Evolutionary conservation across 2,797 vertebrate species (phyloP), one percentile per base, ranked within the genome.

Genomic region (Cryptoblepharus egeriae): DNA sequence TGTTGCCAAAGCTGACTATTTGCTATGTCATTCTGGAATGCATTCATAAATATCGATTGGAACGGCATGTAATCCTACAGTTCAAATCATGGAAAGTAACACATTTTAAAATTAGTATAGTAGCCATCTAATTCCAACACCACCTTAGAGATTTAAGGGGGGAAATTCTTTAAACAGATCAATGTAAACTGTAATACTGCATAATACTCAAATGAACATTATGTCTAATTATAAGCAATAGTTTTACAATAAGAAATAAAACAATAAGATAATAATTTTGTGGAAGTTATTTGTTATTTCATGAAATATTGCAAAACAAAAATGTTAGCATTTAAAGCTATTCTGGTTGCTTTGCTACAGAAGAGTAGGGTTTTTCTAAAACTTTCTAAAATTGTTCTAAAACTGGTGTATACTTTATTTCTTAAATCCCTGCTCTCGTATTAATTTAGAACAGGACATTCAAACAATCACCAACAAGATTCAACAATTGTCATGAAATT

Each of bases 21-120:
- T 80, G 98, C 97, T 3, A 97, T 94, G 88, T 99, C 98, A 71
- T 97, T 98, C 92, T 96, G 97, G 92, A 99, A 99, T 71, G 98
- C 98, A 10, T 94, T 95, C 88, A 94, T 93, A 93, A 98, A 99
- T 87, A 97, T 96, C 87, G 98, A 96, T 63, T 96, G 96, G 93
- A 99, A 98, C 35, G 98, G 97, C 98, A 99, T 99, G 87, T 97
- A 97, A 80, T 98, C 98, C 98, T 99, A 89, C 52, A 93, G 93
- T 88, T 4, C 85, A 85, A 93, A 35, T 90, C n/a, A 88, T 82
- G 20, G 28, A 82, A 60, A 84, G 71, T 18, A 55, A 81, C 37
- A 80, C 18, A 45, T 1, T 24, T 83, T 15, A 55, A 80, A 24
- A 22, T 85, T 80, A 81, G 13, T 55, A 1, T 61, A 5, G 39